Evolutionary conservation across 2,888 invertebrate species (phyloP), one percentile per base, ranked within the genome.

Genomic region (Lasioglossum morio): DNA sequence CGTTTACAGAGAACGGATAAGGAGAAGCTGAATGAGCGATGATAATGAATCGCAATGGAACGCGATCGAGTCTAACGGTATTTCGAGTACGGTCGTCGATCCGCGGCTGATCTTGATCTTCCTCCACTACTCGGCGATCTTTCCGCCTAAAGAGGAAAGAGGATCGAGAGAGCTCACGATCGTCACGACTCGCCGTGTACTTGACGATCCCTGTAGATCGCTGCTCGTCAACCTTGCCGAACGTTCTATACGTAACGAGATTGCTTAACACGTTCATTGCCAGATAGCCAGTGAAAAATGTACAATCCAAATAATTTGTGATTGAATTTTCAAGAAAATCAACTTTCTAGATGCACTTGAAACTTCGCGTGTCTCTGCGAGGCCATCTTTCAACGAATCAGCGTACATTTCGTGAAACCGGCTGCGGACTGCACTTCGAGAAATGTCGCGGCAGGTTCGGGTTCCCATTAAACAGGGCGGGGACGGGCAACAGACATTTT

Each of bases 51-150:
- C 88, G 86, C 79, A 75, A 79, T 76, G 72, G 63, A 76, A 84
- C 77, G 79, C 79, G 81, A 88, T 86, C 84, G 85, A 77, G 87
- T 77, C 85, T 93, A 93, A 92, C 92, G 92, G 92, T 92, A 88
- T 84, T 88, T 89, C 90, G 90, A 82, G 91, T 90, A 92, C 87
- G 89, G 85, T 84, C 85, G 86, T 80, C 80, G 86, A 89, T 85
- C 87, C 81, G 81, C 77, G 76, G 78, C 76, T 79, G 88, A 87
- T 87, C 90, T 82, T 83, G 85, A 89, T 89, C 87, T 83, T 89
- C 82, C 81, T 82, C 78, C 83, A 82, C 85, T 86, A 80, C 85
- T 83, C 77, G 73, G 73, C 76, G 81, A 82, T 87, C 87, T 81
- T 85, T 82, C 74, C 66, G 79, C 57, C 19, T 48, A 37, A 19